A percentile compares a stretch with the other conserved stretches of the same genome.
Evolutionary conservation across 2,888 invertebrate genomes (phyloP).

Genomic region (Liopterus haemorrhoidalis): DNA sequence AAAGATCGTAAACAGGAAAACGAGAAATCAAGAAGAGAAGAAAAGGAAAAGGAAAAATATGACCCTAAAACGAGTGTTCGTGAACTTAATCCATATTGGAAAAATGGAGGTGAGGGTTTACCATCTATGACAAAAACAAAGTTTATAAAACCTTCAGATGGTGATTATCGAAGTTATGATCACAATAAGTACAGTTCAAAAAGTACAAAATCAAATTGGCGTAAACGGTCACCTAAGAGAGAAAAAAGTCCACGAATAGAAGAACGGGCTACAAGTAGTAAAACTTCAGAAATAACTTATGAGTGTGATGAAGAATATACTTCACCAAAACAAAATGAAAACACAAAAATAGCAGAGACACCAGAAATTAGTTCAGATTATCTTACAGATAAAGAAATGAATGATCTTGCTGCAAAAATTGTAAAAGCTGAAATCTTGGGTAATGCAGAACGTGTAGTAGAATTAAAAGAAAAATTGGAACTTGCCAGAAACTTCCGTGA

Average conservation of each 20-base stretch:
- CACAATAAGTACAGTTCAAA: slow-evolving; percentile 22
- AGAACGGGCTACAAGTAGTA: not conserved
- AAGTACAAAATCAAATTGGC: slow-evolving; percentile 18
- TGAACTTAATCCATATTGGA: slow-evolving; percentile 92
- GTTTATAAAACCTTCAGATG: slow-evolving; percentile 47
- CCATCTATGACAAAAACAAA: slow-evolving; percentile 50
- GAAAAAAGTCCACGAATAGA: slow-evolving; percentile 10
- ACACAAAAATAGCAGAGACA: slow-evolving; percentile 18
- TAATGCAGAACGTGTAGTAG: slow-evolving; percentile 59
- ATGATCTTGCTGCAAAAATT: slow-evolving; percentile 82
- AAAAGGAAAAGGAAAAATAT: slow-evolving; percentile 54
- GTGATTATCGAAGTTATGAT: slow-evolving; percentile 39
- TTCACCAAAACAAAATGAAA: slow-evolving; percentile 24
- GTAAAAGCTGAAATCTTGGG: slow-evolving; percentile 94
- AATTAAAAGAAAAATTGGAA: slow-evolving; percentile 70
- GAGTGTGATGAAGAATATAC: slow-evolving; percentile 16
- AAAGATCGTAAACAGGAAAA: slow-evolving; percentile 45
- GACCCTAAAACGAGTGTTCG: slow-evolving; percentile 64
- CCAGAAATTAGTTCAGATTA: slow-evolving; percentile 34
- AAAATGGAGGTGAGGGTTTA: slow-evolving; percentile 78
- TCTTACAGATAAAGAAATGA: slow-evolving; percentile 77
- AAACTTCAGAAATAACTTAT: slow-evolving; percentile 2
- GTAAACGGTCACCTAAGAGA: slow-evolving; percentile 24
- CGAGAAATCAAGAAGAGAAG: slow-evolving; percentile 49
- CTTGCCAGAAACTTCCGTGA: slow-evolving; percentile 53